Evolutionary conservation across 2,113 vertebrate species (phyloP), one percentile per base, ranked within the genome.

Genomic region (Pseudorhombus dupliciocellatus): DNA sequence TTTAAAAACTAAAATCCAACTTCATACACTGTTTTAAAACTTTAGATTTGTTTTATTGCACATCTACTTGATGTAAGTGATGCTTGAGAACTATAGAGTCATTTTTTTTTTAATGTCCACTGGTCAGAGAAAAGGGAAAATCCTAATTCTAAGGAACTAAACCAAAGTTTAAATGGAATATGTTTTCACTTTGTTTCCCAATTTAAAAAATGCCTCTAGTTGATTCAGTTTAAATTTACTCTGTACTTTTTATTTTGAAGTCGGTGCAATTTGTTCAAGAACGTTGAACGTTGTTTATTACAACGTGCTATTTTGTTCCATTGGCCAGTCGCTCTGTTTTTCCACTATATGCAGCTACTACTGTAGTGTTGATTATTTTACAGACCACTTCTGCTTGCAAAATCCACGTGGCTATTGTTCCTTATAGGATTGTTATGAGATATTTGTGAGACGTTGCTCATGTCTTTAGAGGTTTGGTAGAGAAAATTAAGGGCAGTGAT

Each of bases 81-180:
- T 59, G 21, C 48, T 81, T 69, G 62, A 79, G 10, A 75, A 66
- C 25, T 63, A 52, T 74, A 60, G 37, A 83, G 66, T 72, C 63
- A 64, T 54, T 26, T 62, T 81, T 26, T 62, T 81, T 70, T 81
- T n/a, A 66, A 70, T 61, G 75, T 85, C 70, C 84, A 75, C 77
- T 82, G 65, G 86, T 90, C 81, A 87, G 83, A 86, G 87, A 91
- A 88, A 46, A 89, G 75, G 74, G 83, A 75, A 78, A 75, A 62
- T 72, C 14, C 3, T 55, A 46, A 66, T 59, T 34, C 66, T 62
- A 77, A 72, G 22, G 30, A 80, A 79, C 73, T 75, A 83, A 86
- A 89, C 85, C 87, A 90, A 90, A 90, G 86, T 76, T 44, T 78
- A 77, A 84, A 67, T 84, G 67, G 55, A 83, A 46, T 62, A 21